A percentile compares a stretch with the other conserved stretches of the same genome.
These are phyloP conservation scores for Ranitomeya variabilis DNA, from an alignment of 2,113 vertebrate genomes.

Conservation along the genomic window DNA sequence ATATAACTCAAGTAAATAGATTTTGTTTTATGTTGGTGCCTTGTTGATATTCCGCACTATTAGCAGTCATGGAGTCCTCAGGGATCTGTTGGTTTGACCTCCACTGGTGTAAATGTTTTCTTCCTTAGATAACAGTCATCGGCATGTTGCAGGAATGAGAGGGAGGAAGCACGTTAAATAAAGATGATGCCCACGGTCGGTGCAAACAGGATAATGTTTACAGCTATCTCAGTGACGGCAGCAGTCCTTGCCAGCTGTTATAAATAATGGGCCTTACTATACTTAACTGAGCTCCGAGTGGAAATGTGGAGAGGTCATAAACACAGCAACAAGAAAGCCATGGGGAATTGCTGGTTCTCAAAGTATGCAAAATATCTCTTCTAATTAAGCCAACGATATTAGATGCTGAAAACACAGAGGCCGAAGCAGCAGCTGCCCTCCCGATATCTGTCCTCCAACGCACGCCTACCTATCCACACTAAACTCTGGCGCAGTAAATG, in stretches of 20 bases:
- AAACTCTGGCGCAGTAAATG: slow-evolving; percentile 21
- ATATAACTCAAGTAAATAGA: not conserved
- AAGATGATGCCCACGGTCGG: not conserved
- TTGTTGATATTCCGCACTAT: not conserved
- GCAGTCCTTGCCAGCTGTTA: slow-evolving; percentile 12
- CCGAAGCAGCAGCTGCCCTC: slow-evolving; percentile 42
- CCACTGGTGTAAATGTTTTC: not conserved
- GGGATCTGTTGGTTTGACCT: not conserved
- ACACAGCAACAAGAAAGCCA: slow-evolving; percentile 25
- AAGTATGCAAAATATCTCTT: slow-evolving; percentile 43
- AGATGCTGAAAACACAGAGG: slow-evolving; percentile 14
- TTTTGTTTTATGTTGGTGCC: not conserved
- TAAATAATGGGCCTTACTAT: slow-evolving; percentile 39
- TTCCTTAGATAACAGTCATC: not conserved
- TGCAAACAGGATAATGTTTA: slow-evolving; percentile 18
- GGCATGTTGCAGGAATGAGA: not conserved
- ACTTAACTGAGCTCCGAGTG: slow-evolving; percentile 16
- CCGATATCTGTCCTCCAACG: slow-evolving; percentile 1
- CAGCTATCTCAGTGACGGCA: not conserved
- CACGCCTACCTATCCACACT: not conserved
- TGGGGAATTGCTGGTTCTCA: slow-evolving; percentile 41
- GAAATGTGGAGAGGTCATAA: slow-evolving; percentile 46
- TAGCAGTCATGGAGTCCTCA: not conserved
- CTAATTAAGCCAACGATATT: slow-evolving; percentile 39
- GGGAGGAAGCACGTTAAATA: not conserved